A percentile compares a stretch with the other conserved stretches of the same genome.
Conservation (phyloP, 2,888 invertebrate genomes). For the Meandrusa payeni region DNA sequence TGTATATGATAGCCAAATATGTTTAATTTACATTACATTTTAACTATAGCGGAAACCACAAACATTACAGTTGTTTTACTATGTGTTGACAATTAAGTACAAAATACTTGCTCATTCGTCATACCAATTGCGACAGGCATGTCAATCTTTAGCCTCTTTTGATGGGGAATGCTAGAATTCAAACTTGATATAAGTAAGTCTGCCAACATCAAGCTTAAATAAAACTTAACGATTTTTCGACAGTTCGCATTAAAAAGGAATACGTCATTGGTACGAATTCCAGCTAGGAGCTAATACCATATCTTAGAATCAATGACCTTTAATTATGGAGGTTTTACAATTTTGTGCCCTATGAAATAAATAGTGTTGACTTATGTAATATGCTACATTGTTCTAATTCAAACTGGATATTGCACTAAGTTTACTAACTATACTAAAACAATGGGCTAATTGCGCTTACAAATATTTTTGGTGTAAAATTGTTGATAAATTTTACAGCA, state of each 20-base stretch:
- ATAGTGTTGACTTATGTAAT: slow-evolving; percentile 20
- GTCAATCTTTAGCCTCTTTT: not conserved
- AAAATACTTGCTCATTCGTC: too few relatives aligned
- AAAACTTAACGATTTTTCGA: too few relatives aligned
- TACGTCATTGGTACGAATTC: too few relatives aligned
- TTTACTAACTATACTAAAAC: slow-evolving; percentile 17
- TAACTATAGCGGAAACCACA: slow-evolving; percentile 11
- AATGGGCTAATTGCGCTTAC: slow-evolving; percentile 11
- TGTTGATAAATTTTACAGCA: too few relatives aligned
- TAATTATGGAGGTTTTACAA: slow-evolving; percentile 6
- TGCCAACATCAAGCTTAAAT: too few relatives aligned
- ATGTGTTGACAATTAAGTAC: too few relatives aligned
- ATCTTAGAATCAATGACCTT: too few relatives aligned
- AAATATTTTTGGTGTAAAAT: too few relatives aligned
- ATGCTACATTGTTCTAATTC: slow-evolving; percentile 10
- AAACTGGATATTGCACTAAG: slow-evolving; percentile 30
- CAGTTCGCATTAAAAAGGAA: too few relatives aligned
- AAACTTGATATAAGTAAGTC: too few relatives aligned
- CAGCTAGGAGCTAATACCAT: too few relatives aligned
- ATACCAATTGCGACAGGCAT: not conserved
- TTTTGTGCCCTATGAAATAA: slow-evolving; percentile 24
- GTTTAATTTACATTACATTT: slow-evolving; percentile 35
- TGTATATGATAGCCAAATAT: not conserved
- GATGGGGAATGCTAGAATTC: too few relatives aligned
- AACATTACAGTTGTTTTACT: slow-evolving; percentile 10